phyloP scores from a whole-genome alignment of 2,797 vertebrate species.

The Alfaro cultratus region DNA sequence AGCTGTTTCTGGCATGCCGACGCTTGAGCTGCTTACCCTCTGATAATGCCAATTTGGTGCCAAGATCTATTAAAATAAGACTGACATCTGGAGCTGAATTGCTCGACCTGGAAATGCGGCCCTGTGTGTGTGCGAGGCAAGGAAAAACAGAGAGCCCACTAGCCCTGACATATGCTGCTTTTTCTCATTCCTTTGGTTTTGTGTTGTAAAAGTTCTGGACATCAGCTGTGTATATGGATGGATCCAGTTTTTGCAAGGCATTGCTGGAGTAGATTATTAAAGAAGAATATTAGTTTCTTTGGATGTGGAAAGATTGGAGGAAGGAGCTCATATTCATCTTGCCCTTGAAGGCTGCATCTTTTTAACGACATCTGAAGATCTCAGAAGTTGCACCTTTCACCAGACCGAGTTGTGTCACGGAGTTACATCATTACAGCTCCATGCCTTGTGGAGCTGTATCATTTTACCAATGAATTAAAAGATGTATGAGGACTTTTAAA shows the following conservation, averaged over 20 bases:
- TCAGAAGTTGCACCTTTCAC: conserved; percentile 55
- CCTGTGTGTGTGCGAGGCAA: conserved; percentile 40
- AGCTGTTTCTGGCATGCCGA: conserved; percentile 70
- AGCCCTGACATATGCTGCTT: conserved; percentile 44
- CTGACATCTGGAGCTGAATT: conserved; percentile 67
- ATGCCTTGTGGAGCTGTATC: conserved; percentile 56
- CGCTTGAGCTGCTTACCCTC: conserved; percentile 73
- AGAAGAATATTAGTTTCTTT: conserved; percentile 70
- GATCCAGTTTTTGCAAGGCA: conserved; percentile 48
- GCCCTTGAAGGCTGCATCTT: conserved; percentile 56
- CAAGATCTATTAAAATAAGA: conserved; percentile 81
- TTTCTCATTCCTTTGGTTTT: conserved; percentile 32
- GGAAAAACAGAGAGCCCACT: conserved; percentile 40
- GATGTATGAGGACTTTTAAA: conserved; percentile 47
- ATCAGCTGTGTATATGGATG: conserved; percentile 39
- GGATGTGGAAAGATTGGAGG: conserved; percentile 28
- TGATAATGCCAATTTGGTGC: conserved; percentile 78
- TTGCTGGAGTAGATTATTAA: conserved; percentile 74
- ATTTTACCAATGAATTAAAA: conserved; percentile 57
- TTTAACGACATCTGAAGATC: conserved; percentile 58
- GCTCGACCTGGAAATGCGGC: conserved; percentile 53
- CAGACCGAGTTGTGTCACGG: conserved; percentile 58
- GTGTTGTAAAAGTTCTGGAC: conserved; percentile 22
- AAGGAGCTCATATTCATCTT: conserved; percentile 42
- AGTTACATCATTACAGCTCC: conserved; percentile 63